A percentile compares a stretch with the other conserved stretches of the same genome.
Conservation (phyloP, 1,140 invertebrate genomes). For the Babylonia areolata region DNA sequence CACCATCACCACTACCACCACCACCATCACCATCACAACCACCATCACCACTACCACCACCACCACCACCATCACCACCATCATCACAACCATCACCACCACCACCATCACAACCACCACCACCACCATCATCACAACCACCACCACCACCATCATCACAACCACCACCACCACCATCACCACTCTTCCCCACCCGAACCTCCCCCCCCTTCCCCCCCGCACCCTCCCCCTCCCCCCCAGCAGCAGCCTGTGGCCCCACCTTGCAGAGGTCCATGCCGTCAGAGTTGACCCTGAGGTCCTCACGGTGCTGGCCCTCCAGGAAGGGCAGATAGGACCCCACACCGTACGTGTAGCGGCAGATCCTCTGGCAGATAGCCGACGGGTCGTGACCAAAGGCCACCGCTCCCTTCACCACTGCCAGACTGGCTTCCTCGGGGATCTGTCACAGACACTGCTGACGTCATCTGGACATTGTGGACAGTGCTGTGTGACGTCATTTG, state of each 20-base stretch:
- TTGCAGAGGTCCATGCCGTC: conserved; percentile 79
- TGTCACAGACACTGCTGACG: background rate
- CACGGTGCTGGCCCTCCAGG: conserved; percentile 77
- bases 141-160: too few species aligned
- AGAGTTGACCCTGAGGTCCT: conserved; percentile 77
- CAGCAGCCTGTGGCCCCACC: background rate
- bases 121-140: too few species aligned
- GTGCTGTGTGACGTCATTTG: too few species aligned
- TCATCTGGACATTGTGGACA: too few species aligned
- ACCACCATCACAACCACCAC: too few species aligned
- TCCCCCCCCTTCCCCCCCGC: background rate
- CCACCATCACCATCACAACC: too few species aligned
- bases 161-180: too few species aligned
- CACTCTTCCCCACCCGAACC: too few species aligned
- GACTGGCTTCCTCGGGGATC: conserved; percentile 76
- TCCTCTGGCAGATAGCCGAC: conserved; percentile 77
- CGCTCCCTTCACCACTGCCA: conserved; percentile 76
- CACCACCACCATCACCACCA: too few species aligned
- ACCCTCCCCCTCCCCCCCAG: background rate
- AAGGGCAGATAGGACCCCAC: conserved; percentile 79
- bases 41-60: too few species aligned
- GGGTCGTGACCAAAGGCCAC: conserved; percentile 81
- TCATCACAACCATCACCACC: too few species aligned
- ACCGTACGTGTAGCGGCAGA: conserved; percentile 80
- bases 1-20: too few species aligned